Base-by-base conservation (phyloP, 2,797 vertebrate genomes). In the Xenentodon cancila region DNA sequence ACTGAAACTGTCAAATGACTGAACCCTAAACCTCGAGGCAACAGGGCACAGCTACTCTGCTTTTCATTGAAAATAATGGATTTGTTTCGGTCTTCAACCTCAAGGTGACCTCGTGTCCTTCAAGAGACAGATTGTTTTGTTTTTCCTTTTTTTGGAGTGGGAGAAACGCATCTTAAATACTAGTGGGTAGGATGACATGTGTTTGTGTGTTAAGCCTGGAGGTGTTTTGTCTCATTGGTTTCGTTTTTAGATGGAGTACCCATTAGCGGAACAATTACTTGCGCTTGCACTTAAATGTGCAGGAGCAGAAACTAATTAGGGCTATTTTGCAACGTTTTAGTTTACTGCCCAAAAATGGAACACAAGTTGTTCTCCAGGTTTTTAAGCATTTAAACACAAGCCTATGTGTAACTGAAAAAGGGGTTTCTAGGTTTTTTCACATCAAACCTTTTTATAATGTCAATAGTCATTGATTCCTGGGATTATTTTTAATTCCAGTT, bases 251-350 rank as follows among this genome's bases (percentile, higher is more conserved):
- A 81, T 77, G 69, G 59, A 89, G 84, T 64, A 68, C 68, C 79
- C 80, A 88, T 84, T 89, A 87, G 76, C 71, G 50, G 80, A 84
- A 78, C 80, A 79, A 89, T 90, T 81, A 88, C 80, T 77, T 58
- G 64, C 79, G 86, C 80, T 79, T 59, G 62, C 74, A 71, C 75
- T 88, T 73, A 59, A 84, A 73, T 75, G 75, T 21, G 57, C 75
- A 78, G 73, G 84, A 69, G 73, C 70, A 76, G 78, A 85, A 84
- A 80, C 73, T 90, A 85, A 89, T 88, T 81, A 76, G 68, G 44
- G 65, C 62, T 73, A 76, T 83, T 89, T 84, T 79, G 73, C 64
- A 89, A 62, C 43, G 25, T 77, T 73, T 81, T 88, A 70, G 65
- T 63, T 82, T 50, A 55, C 79, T 42, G 59, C 4, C 0, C 49